phyloP scores from a whole-genome alignment of 2,888 invertebrate genomes.

The Pseudoips prasinana region DNA sequence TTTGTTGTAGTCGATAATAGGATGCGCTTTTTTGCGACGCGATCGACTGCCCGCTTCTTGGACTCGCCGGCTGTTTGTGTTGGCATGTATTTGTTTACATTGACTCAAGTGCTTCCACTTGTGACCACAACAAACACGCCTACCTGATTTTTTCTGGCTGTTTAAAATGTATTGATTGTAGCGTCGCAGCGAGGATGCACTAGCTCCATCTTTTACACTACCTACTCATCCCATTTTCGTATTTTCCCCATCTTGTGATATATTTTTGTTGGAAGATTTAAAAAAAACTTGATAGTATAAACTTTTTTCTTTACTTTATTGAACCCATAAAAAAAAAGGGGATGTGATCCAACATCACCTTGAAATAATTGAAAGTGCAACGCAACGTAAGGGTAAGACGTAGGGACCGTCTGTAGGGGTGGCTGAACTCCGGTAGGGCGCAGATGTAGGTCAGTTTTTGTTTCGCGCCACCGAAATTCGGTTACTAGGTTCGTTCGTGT shows the following conservation, averaged over 20 bases:
- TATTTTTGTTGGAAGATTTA: neutral
- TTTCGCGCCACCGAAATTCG: slow-evolving; percentile 80
- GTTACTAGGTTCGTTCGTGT: slow-evolving; percentile 71
- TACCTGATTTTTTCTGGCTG: slow-evolving; percentile 28
- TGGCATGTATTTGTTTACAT: slow-evolving; percentile 57
- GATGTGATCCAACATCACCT: slow-evolving; percentile 46
- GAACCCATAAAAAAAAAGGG: slow-evolving; percentile 17
- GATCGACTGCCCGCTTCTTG: slow-evolving; percentile 63
- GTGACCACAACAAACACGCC: slow-evolving; percentile 37
- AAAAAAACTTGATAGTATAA: no score
- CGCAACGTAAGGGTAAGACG: slow-evolving; percentile 60
- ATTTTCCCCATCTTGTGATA: neutral
- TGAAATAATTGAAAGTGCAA: slow-evolving; percentile 64
- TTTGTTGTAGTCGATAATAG: slow-evolving; percentile 82
- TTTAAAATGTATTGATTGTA: slow-evolving; percentile 28
- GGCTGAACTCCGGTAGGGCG: slow-evolving; percentile 77
- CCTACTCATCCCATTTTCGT: neutral
- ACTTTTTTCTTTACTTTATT: no score
- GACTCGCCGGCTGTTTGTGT: slow-evolving; percentile 35
- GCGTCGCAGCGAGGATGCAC: slow-evolving; percentile 1
- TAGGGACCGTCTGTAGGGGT: slow-evolving; percentile 69
- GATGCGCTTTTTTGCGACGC: slow-evolving; percentile 79
- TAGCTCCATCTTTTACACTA: neutral
- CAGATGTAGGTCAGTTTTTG: slow-evolving; percentile 81
- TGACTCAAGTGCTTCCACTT: slow-evolving; percentile 29